Base-by-base conservation (phyloP, 2,888 invertebrate species). In the Phortica okadai region DNA sequence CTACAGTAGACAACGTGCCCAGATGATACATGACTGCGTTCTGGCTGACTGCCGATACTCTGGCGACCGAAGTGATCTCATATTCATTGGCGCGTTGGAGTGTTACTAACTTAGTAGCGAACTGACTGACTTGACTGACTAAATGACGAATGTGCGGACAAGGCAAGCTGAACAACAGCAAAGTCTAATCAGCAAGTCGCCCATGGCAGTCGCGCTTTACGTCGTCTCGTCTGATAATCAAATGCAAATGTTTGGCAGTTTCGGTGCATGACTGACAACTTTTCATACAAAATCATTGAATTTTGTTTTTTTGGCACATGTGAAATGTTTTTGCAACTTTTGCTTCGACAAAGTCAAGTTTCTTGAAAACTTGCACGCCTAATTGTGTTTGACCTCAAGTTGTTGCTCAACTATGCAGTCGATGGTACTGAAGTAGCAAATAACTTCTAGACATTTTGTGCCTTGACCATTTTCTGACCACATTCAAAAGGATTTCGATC, bases 321-420 rank as follows among this genome's bases (percentile, higher is more conserved):
- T 8, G 21, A 56, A 56, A 72, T 72, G 70, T 72, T 72, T 72
- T 56, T 54, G 54, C n/a, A 72, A 72, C 70, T 72, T 72, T 56
- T n/a, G 14, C 6, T 10, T 16, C 16, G 56, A 21, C 54, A 72
- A 56, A 70, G 69, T 70, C n/a, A 72, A 54, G 11, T 25, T 25
- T 62, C 62, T 62, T 62, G 33, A 41, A n/a, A 72, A 72, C 70
- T 72, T 72, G 70, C 50, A 72, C 70, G 70, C 70, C 56, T 56
- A 72, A 72, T 72, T 72, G 70, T 72, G 54, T 72, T 72, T 72
- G 70, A 72, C 56, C 70, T 72, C 70, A 56, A 72, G 70, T 72
- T 72, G 25, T 64, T 41, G 64, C 64, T 2, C 11, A 33, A 64
- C 33, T 64, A 64, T 33, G 41, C 45, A 16, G 67, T 21, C 67